Percentiles rank a stretch among this genome's conserved stretches.
Evolutionary conservation across 2,113 vertebrate species (phyloP).

Genomic region (Equus quagga): DNA sequence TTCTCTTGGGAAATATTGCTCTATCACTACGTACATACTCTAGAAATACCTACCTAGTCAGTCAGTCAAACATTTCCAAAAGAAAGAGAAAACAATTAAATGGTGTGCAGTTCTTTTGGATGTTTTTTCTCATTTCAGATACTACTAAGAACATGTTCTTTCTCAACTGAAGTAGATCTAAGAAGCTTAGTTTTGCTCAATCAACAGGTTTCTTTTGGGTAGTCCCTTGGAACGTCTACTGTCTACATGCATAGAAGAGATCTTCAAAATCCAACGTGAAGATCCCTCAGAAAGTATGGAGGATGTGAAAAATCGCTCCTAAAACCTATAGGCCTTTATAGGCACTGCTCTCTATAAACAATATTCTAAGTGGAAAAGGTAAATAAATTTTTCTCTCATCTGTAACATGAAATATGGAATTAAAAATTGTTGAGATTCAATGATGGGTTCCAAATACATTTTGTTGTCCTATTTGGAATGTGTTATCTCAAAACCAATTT

Average conservation of each 20-base stretch:
- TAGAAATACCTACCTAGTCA: background rate
- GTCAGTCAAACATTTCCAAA: background rate
- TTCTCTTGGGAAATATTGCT: slow-evolving; percentile 13
- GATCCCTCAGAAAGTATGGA: background rate
- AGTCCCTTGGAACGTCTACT: background rate
- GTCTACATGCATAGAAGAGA: background rate
- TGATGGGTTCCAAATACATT: background rate
- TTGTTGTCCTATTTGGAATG: background rate
- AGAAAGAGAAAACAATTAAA: background rate
- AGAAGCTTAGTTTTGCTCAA: background rate
- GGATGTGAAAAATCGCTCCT: background rate
- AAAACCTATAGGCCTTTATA: background rate
- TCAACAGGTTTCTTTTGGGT: background rate
- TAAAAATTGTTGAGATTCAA: background rate
- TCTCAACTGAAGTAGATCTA: background rate
- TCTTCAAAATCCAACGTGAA: background rate
- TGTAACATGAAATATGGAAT: background rate
- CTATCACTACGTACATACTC: background rate
- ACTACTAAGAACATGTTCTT: background rate
- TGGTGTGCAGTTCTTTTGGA: background rate
- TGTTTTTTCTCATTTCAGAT: background rate
- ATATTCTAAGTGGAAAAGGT: background rate
- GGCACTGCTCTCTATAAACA: background rate
- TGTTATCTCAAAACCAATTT: background rate
- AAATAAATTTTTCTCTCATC: background rate